A percentile compares a stretch with the other conserved stretches of the same genome.
These are phyloP conservation scores for Pachyseris speciosa DNA, from an alignment of 64 coral and sea anemone genomes.

Conservation along the genomic window DNA sequence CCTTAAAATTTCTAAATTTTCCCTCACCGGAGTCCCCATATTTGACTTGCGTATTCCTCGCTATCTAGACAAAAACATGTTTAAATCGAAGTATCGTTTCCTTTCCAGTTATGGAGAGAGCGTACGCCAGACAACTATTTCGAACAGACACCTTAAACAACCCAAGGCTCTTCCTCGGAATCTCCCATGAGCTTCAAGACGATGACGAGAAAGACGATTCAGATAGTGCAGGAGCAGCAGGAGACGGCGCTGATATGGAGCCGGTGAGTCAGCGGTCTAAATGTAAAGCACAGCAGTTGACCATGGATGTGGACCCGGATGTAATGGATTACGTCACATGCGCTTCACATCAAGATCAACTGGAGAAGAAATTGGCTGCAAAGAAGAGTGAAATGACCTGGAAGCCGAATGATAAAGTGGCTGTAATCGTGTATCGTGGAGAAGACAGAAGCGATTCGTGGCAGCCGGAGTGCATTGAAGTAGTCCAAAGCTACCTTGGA, in stretches of 20 bases:
- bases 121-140: background rate
- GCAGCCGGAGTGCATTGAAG: slow-evolving; percentile 35
- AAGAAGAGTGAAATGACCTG: slow-evolving; percentile 39
- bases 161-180: background rate
- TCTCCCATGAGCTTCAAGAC: background rate
- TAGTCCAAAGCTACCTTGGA: slow-evolving; percentile 21
- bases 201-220: background rate
- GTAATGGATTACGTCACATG: slow-evolving; percentile 54
- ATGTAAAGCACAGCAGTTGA: background rate
- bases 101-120: background rate
- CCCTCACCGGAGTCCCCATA: too few relatives aligned
- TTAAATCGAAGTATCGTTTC: too few relatives aligned
- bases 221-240: background rate
- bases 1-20: too few relatives aligned
- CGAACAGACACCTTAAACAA: background rate
- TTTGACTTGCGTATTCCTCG: too few relatives aligned
- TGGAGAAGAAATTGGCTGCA: slow-evolving; percentile 9
- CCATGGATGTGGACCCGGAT: slow-evolving; percentile 60
- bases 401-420: slow-evolving; percentile 6
- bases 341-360: background rate
- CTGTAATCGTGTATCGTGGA: slow-evolving; percentile 20
- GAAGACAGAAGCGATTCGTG: slow-evolving; percentile 13
- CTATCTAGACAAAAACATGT: too few relatives aligned
- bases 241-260: background rate
- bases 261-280: background rate